These are phyloP conservation scores for Limosa lapponica DNA, from an alignment of 2,797 vertebrate genomes.

Conservation along the genomic window DNA sequence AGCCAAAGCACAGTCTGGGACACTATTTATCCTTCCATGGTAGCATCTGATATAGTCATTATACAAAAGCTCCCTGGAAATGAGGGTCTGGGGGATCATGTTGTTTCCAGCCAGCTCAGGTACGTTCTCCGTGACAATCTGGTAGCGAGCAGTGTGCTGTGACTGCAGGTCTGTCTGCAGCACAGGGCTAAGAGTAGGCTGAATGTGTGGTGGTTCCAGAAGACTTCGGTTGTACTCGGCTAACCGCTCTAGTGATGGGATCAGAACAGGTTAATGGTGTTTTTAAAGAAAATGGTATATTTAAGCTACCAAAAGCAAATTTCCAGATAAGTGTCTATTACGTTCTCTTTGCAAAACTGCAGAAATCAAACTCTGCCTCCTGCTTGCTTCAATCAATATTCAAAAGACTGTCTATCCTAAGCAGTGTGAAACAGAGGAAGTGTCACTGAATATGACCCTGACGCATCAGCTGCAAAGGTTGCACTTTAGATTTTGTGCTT, in stretches of 20 bases:
- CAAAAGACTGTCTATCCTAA: neutral
- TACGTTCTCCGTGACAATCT: rapidly evolving
- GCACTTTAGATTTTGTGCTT: constrained; percentile 32
- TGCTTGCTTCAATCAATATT: constrained; percentile 41
- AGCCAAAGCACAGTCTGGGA: neutral
- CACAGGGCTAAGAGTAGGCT: neutral
- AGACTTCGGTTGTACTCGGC: neutral
- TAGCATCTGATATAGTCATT: neutral
- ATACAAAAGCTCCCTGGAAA: neutral
- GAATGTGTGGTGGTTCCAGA: neutral
- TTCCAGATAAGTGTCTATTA: neutral
- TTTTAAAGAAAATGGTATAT: neutral
- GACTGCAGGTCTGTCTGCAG: neutral
- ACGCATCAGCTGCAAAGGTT: neutral
- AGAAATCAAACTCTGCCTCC: constrained; percentile 22
- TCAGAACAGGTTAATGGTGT: neutral
- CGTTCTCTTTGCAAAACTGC: neutral
- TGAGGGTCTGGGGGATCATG: neutral
- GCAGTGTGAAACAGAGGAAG: constrained; percentile 14
- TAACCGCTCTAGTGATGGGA: neutral
- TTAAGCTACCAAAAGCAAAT: neutral
- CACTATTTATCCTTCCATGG: neutral
- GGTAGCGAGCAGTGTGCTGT: neutral
- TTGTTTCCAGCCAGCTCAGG: neutral
- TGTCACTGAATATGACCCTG: constrained; percentile 4